A percentile compares a stretch with the other conserved stretches of the same genome.
Evolutionary conservation across 2,888 invertebrate species (phyloP).

Genomic region (Litoditis marina): DNA sequence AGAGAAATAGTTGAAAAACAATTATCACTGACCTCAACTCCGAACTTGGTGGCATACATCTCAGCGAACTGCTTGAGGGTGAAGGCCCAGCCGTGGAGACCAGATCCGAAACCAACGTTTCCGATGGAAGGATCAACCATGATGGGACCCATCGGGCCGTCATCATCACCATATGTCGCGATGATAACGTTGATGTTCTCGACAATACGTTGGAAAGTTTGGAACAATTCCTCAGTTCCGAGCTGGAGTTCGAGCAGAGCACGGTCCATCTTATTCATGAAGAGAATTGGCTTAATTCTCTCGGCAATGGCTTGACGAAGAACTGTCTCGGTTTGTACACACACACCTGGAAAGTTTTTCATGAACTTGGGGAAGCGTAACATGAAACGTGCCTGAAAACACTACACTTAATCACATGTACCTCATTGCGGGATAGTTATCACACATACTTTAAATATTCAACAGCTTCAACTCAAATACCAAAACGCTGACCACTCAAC

Average conservation of each 20-base stretch:
- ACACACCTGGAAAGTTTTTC: constrained; percentile 76
- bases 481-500: no score
- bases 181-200: constrained; percentile 99
- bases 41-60: constrained; percentile 98
- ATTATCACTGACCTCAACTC: constrained; percentile 71
- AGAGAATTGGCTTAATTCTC: constrained; percentile 97
- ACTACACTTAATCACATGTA: no score
- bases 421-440: no score
- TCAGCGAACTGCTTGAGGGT: constrained; percentile 98
- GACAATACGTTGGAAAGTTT: constrained; percentile 91
- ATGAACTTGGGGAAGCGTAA: neutral
- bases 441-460: no score
- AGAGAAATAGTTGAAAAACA: no score
- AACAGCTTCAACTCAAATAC: no score
- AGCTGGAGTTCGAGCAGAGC: constrained; percentile 93
- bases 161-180: constrained; percentile 94
- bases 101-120: constrained; percentile 98
- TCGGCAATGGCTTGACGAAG: constrained; percentile 99
- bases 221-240: constrained; percentile 92
- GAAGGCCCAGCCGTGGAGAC: constrained; percentile 99
- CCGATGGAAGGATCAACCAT: constrained; percentile 95
- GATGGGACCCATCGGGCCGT: constrained; percentile 98
- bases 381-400: no score
- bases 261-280: constrained; percentile 99
- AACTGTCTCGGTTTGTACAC: constrained; percentile 99